Evolutionary conservation across 2,888 invertebrate species (phyloP), one percentile per base, ranked within the genome.

Genomic region (Hoplodrina ambigua): DNA sequence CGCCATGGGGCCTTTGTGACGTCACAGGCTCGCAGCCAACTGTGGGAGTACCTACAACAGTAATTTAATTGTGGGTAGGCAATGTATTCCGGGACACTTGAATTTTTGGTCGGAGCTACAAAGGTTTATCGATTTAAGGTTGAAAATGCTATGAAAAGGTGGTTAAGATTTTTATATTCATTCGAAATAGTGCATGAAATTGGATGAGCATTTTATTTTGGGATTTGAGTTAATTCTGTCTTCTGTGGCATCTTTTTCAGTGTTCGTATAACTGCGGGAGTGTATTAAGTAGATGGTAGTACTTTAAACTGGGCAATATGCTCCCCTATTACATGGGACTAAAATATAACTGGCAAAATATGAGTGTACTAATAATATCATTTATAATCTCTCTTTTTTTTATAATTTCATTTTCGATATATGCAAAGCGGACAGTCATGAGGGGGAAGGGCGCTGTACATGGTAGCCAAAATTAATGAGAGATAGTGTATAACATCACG

Each of bases 1-100:
- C 72, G 73, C 72, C 70, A 75, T 84, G 80, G 79, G 80, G 79
- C 67, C 69, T 83, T 75, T 72, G 81, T 91, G 89, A 89, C 90
- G 90, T 90, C 91, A 88, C 85, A 53, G 57, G 64, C 25, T 64
- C 59, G 8, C 55, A 6, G 19, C 15, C 13, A 60, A 46, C 75
- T 62, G 55, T 71, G 59, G 63, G 73, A 73, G 75, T 72, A 72
- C 25, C 25, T 25, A 25, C 69, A 79, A 69, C 82, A 62, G 71
- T 77, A 77, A 84, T 82, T 80, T 77, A 72, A 77, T 75, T 80
- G 71, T 65, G 63, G 58, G 59, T 56, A 69, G 54, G 62, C 54
- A 60, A 56, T 15, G 57, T 77, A 70, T 62, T 65, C 62, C 53
- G 20, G 44, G 53, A 55, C 50, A 61, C 75, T 69, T 76, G 69